Conservation (phyloP, 2,888 invertebrate species). For the Eupithecia exiguata region DNA sequence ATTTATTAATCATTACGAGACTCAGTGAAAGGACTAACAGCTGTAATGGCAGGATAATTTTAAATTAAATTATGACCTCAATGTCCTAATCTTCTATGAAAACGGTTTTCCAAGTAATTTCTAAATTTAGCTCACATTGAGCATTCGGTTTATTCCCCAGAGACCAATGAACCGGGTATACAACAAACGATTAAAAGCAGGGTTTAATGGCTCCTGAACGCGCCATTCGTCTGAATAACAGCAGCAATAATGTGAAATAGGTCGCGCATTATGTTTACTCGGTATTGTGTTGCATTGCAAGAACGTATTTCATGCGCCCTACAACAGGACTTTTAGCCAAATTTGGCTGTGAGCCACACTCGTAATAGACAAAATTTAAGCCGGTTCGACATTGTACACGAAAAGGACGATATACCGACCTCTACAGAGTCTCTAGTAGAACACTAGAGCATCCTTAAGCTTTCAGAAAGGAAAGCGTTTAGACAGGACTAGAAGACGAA, state of each 20-base stretch:
- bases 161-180: constrained; percentile 5
- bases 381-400: neutral
- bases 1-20: neutral
- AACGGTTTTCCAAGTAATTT: neutral
- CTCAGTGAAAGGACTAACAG: neutral
- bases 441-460: no score
- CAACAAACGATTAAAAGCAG: constrained; percentile 11
- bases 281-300: constrained; percentile 22
- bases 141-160: neutral
- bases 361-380: neutral
- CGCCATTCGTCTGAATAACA: constrained; percentile 15
- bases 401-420: no score
- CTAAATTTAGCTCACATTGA: neutral
- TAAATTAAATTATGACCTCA: neutral
- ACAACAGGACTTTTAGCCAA: neutral
- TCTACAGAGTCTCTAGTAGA: no score
- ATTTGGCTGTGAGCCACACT: neutral
- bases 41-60: neutral
- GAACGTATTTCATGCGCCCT: neutral
- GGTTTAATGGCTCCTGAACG: constrained; percentile 13
- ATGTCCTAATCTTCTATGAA: neutral
- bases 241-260: constrained; percentile 29
- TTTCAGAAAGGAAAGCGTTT: no score
- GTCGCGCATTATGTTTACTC: constrained; percentile 25
- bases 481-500: no score